A percentile compares a stretch with the other conserved stretches of the same genome.
Conservation (phyloP, 2,113 vertebrate genomes). For the Rhinichthys klamathensis region DNA sequence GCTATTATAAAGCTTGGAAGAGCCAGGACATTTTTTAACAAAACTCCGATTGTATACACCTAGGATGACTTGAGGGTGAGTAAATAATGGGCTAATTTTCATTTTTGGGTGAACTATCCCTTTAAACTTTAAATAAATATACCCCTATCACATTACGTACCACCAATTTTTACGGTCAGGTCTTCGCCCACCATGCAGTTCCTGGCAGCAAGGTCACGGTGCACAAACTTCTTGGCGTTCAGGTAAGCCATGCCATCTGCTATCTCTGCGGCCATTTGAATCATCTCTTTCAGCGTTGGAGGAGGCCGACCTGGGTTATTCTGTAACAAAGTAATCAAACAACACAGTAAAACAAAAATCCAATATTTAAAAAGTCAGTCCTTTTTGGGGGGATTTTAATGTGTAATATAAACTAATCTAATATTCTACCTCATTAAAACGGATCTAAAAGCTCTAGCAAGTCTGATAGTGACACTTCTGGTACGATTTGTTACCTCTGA, state of each 20-base stretch:
- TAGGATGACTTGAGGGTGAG: no score
- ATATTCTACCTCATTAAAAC: no score
- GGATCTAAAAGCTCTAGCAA: background rate
- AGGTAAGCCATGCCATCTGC: slow-evolving; percentile 97
- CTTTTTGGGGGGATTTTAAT: background rate
- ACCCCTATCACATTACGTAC: slow-evolving; percentile 61
- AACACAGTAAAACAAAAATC: background rate
- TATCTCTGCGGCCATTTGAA: slow-evolving; percentile 94
- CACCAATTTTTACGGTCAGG: slow-evolving; percentile 94
- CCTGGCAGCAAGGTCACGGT: slow-evolving; percentile 92
- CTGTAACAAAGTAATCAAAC: slow-evolving; percentile 65
- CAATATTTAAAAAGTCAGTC: background rate
- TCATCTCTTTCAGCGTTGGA: slow-evolving; percentile 90
- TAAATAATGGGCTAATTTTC: no score
- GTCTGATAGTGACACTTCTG: background rate
- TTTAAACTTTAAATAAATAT: background rate
- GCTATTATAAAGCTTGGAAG: no score
- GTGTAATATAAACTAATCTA: background rate
- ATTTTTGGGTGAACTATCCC: no score
- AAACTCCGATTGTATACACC: no score
- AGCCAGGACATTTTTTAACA: no score
- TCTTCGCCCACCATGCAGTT: slow-evolving; percentile 98
- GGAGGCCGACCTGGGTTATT: slow-evolving; percentile 91
- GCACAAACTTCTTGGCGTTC: slow-evolving; percentile 97
- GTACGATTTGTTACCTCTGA: slow-evolving; percentile 81